phyloP scores from a whole-genome alignment of 2,113 vertebrate species.

The Hucho hucho region DNA sequence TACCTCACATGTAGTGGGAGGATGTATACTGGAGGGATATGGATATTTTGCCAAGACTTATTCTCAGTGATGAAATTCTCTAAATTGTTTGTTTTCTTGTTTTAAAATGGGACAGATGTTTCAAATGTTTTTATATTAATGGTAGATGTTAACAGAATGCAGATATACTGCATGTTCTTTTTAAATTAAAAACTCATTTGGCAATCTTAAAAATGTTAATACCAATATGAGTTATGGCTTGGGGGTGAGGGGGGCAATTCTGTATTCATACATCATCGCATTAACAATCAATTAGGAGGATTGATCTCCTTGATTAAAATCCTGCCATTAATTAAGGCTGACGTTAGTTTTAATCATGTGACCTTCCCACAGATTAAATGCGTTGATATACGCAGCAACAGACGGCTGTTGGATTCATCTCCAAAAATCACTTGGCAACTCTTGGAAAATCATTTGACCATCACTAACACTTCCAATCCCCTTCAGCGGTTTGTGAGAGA shows the following conservation, averaged over 20 bases:
- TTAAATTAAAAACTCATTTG: no score
- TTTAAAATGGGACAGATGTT: no score
- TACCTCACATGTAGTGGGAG: neutral
- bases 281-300: neutral
- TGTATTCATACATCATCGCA: neutral
- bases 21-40: neutral
- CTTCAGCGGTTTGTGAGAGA: neutral
- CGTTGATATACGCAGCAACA: neutral
- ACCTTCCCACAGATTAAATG: neutral
- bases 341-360: neutral
- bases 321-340: neutral
- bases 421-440: no score
- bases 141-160: no score
- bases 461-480: neutral
- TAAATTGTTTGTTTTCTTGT: no score
- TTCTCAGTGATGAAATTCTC: no score
- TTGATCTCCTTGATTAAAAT: neutral
- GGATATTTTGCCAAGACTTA: neutral
- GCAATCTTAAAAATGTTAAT: no score
- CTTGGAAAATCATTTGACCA: no score
- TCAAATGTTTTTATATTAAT: no score
- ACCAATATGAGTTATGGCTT: no score
- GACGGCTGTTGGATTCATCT: no score
- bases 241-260: neutral
- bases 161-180: no score